Percentiles rank a stretch among this genome's conserved stretches.
Evolutionary conservation across 2,797 vertebrate genomes (phyloP).

Genomic region (Myripristis jacobus): DNA sequence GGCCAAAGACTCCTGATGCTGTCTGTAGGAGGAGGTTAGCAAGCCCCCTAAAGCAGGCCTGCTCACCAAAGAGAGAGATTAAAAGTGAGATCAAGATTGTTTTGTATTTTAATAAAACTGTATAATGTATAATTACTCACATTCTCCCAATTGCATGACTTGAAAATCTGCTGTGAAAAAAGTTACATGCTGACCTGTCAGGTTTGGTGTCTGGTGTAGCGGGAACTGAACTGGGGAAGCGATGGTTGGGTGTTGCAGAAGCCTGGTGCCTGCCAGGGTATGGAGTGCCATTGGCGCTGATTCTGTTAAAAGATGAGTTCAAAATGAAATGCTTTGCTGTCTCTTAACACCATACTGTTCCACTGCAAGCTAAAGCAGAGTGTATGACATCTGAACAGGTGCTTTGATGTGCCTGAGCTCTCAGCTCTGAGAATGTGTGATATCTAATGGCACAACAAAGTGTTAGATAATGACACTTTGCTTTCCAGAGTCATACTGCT

Average conservation of each 20-base stretch:
- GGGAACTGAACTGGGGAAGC: constrained; percentile 71
- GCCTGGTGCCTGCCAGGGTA: constrained; percentile 78
- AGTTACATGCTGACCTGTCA: constrained; percentile 85
- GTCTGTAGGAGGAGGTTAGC: constrained; percentile 93
- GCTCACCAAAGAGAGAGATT: constrained; percentile 29
- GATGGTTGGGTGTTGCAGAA: constrained; percentile 79
- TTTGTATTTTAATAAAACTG: constrained; percentile 11
- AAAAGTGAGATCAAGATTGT: not conserved
- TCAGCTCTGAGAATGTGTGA: constrained; percentile 23
- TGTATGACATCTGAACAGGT: constrained; percentile 17
- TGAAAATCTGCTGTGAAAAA: constrained; percentile 1
- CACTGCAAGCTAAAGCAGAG: constrained; percentile 26
- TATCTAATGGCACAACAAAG: constrained; percentile 6
- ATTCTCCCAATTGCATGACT: not conserved
- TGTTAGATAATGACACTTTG: not conserved
- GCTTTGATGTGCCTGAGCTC: not conserved
- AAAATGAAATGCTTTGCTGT: constrained; percentile 35
- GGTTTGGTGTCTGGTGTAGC: constrained; percentile 83
- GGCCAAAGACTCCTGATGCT: constrained; percentile 95
- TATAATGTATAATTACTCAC: constrained; percentile 6
- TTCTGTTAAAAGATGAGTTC: constrained; percentile 76
- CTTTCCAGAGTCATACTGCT: constrained; percentile 28
- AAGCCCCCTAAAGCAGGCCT: constrained; percentile 89
- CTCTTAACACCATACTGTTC: constrained; percentile 4
- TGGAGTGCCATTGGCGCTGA: constrained; percentile 81